Conservation (phyloP, 2,797 vertebrate genomes). For the Thaleichthys pacificus region DNA sequence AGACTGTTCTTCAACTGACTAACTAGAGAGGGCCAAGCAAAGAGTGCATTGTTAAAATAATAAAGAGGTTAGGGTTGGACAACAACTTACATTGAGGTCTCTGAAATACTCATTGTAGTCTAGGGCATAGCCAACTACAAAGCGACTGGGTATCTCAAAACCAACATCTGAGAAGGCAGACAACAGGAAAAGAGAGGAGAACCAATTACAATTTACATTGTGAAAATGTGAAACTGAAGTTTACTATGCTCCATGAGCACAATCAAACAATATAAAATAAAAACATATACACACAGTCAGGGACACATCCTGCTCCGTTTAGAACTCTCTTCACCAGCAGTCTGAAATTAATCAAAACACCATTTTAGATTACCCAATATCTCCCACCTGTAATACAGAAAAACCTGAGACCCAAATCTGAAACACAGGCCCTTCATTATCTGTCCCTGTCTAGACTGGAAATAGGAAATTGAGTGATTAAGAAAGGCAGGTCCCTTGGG, state of each 20-base stretch:
- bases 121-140: conserved; percentile 93
- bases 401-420: neutral
- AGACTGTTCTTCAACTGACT: neutral
- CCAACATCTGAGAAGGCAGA: conserved; percentile 81
- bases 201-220: neutral
- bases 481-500: conserved; percentile 29
- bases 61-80: too few species aligned
- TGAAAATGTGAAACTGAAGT: neutral
- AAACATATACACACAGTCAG: conserved; percentile 83
- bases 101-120: conserved; percentile 96
- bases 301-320: conserved; percentile 76
- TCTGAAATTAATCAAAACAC: conserved; percentile 62
- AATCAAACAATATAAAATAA: neutral
- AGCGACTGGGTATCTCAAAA: conserved; percentile 93
- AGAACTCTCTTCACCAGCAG: conserved; percentile 90
- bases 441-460: conserved; percentile 48
- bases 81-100: conserved; percentile 87
- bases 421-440: conserved; percentile 19
- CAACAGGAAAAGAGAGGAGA: conserved; percentile 11
- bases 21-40: neutral
- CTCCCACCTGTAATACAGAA: neutral
- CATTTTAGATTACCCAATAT: neutral
- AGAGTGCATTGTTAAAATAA: too few species aligned
- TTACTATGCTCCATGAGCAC: neutral
- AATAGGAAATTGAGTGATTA: conserved; percentile 48